These are phyloP conservation scores for Pangasius djambal DNA, from an alignment of 2,797 vertebrate species.

Conservation along the genomic window DNA sequence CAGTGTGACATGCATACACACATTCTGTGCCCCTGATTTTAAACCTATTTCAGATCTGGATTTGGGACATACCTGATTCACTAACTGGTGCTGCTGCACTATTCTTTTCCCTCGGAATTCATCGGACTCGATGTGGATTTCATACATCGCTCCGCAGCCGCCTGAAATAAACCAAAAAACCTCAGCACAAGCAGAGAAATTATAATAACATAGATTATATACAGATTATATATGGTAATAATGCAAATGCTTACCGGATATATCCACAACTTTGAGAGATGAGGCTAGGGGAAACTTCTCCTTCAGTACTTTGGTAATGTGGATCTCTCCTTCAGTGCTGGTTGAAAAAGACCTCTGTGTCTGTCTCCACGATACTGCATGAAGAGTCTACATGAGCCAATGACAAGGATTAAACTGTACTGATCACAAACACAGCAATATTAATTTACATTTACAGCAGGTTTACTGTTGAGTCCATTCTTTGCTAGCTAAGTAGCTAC, in stretches of 20 bases:
- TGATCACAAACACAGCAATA: not conserved
- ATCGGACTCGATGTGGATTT: constrained; percentile 90
- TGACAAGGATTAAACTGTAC: not conserved
- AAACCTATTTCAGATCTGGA: not conserved
- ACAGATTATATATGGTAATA: not conserved
- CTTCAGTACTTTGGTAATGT: constrained; percentile 76
- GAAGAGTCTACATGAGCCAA: constrained; percentile 12
- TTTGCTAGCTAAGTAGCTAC: not conserved
- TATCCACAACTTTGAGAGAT: constrained; percentile 86
- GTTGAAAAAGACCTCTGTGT: constrained; percentile 70
- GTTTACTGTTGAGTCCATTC: not conserved
- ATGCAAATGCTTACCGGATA: constrained; percentile 78
- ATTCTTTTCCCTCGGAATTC: constrained; percentile 91
- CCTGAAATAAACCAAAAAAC: constrained; percentile 68
- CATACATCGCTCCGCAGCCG: constrained; percentile 96
- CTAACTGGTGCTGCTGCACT: constrained; percentile 91
- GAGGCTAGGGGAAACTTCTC: constrained; percentile 85
- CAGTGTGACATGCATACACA: not conserved
- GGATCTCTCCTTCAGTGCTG: constrained; percentile 80
- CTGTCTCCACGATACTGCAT: constrained; percentile 14
- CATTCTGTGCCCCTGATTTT: not conserved
- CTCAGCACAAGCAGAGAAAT: not conserved
- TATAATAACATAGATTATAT: too few relatives aligned
- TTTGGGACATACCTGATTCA: constrained; percentile 85
- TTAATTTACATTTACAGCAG: not conserved